phyloP scores from a whole-genome alignment of 2,888 invertebrate species.

The Arrhopalites spinosus region DNA sequence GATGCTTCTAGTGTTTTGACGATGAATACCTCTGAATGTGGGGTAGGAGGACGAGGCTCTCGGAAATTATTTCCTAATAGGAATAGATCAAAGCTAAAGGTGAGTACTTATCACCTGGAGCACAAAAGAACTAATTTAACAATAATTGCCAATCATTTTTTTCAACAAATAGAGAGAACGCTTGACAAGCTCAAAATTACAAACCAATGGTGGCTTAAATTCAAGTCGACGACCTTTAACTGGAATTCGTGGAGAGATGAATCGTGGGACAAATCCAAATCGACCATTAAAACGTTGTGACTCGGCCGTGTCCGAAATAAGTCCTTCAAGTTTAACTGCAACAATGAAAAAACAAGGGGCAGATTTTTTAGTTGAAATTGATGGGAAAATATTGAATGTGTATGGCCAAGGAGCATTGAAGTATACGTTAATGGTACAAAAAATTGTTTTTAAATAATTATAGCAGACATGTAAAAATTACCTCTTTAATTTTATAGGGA shows the following conservation, averaged over 20 bases:
- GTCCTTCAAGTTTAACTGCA: not conserved
- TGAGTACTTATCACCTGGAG: not conserved
- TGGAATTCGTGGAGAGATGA: not conserved
- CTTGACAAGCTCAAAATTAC: not conserved
- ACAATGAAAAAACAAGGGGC: slow-evolving; percentile 66
- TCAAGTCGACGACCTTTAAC: slow-evolving; percentile 32
- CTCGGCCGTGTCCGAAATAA: slow-evolving; percentile 23
- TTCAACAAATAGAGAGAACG: slow-evolving; percentile 20
- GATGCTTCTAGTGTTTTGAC: slow-evolving; percentile 44
- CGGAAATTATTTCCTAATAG: slow-evolving; percentile 32
- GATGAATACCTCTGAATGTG: slow-evolving; percentile 29
- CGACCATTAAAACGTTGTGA: slow-evolving; percentile 29
- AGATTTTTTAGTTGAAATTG: slow-evolving; percentile 87
- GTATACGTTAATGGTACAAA: slow-evolving; percentile 53
- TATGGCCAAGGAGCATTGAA: slow-evolving; percentile 83
- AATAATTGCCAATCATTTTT: not conserved
- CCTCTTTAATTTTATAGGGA: slow-evolving; percentile 40
- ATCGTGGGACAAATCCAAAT: not conserved
- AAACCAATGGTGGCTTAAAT: not conserved
- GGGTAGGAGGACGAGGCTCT: not conserved
- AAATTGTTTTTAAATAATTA: not conserved
- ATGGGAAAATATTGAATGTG: slow-evolving; percentile 78
- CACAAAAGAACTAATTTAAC: not conserved
- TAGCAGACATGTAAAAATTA: not conserved
- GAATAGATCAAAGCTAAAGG: slow-evolving; percentile 24